Percentiles rank a stretch among this genome's conserved stretches.
These are phyloP conservation scores for Wiebesia pumilae DNA, from an alignment of 1,140 invertebrate genomes.

Conservation along the genomic window DNA sequence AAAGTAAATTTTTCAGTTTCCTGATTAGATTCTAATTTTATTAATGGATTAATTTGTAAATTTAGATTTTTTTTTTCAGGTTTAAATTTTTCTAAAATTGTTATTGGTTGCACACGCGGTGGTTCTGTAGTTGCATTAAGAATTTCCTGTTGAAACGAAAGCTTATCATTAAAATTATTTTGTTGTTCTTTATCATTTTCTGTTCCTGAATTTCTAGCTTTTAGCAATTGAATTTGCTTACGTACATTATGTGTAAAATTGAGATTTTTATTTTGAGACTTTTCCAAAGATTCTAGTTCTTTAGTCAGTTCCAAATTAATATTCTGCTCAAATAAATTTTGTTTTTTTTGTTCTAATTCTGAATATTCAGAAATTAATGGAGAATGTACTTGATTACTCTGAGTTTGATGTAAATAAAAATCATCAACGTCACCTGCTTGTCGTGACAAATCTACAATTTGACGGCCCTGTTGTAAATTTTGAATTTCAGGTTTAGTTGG, in stretches of 20 bases:
- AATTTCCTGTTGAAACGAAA: not conserved
- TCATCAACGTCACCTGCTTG: conserved; percentile 63
- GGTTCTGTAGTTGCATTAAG: not conserved
- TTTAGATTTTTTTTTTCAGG: not conserved
- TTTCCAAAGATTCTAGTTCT: not conserved
- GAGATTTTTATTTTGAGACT: not conserved
- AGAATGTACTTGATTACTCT: conserved; percentile 7
- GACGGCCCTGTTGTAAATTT: not conserved
- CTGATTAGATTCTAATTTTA: not conserved
- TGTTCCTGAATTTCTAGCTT: not conserved
- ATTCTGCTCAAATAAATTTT: conserved; percentile 25
- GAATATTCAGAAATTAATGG: not conserved
- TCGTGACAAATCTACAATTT: conserved; percentile 54
- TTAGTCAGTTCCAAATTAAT: not conserved
- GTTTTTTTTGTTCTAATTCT: conserved; percentile 1
- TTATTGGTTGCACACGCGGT: not conserved
- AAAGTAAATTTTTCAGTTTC: conserved; percentile 1
- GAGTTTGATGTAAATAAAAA: conserved; percentile 48
- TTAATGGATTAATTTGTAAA: not conserved
- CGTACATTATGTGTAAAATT: not conserved
- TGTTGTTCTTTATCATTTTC: not conserved
- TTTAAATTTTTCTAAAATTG: not conserved
- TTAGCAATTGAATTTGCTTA: not conserved
- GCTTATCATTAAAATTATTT: not conserved
- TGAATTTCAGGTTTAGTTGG: not conserved